phyloP scores from a whole-genome alignment of 2,888 invertebrate genomes.

The Eristalinus sepulchralis region DNA sequence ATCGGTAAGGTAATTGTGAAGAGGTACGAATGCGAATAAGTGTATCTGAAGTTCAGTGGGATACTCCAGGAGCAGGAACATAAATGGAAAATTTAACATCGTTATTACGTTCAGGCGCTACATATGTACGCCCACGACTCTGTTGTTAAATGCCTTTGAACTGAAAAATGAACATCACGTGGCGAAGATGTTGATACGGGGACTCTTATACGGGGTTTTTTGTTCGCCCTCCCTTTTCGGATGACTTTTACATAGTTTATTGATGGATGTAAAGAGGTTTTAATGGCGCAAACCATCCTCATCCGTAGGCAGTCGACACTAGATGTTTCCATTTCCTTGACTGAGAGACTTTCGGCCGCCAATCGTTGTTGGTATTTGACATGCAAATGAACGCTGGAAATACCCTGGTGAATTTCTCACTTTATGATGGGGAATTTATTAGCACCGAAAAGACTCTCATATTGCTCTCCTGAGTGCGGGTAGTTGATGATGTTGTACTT shows the following conservation, averaged over 20 bases:
- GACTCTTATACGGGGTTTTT: background rate
- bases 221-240: constrained; percentile 7
- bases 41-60: constrained; percentile 66
- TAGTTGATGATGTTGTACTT: constrained; percentile 33
- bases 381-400: constrained; percentile 25
- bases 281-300: constrained; percentile 67
- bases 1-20: constrained; percentile 70
- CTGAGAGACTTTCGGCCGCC: constrained; percentile 21
- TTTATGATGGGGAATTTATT: constrained; percentile 62
- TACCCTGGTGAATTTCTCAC: constrained; percentile 52
- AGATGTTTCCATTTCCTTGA: constrained; percentile 12
- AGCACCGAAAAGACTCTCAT: constrained; percentile 28
- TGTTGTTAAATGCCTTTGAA: constrained; percentile 1
- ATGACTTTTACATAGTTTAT: constrained; percentile 71
- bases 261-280: constrained; percentile 73
- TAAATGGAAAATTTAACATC: constrained; percentile 69
- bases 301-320: constrained; percentile 32
- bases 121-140: constrained; percentile 24
- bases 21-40: constrained; percentile 72
- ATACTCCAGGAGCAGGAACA: constrained; percentile 58
- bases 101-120: constrained; percentile 58
- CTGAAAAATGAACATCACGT: constrained; percentile 30
- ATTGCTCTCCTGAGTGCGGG: constrained; percentile 50
- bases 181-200: background rate
- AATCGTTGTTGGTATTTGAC: constrained; percentile 34